Evolutionary conservation across 2,113 vertebrate species (phyloP).

Genomic region (Notechis scutatus): DNA sequence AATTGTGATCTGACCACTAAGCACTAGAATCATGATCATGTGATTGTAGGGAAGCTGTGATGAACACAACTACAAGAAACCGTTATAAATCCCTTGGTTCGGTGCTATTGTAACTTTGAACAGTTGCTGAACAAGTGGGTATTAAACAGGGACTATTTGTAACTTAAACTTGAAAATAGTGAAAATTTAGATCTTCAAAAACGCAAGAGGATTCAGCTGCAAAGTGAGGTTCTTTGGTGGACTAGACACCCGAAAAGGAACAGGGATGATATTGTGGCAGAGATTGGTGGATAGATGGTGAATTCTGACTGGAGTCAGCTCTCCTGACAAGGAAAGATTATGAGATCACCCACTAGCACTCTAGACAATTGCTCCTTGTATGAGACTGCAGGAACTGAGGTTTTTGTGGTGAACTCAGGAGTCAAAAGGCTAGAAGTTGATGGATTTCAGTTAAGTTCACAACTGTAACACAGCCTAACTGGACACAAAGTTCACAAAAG

Average conservation of each 20-base stretch:
- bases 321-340: background rate
- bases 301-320: background rate
- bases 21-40: background rate
- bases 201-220: background rate
- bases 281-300: background rate
- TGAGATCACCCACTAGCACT: background rate
- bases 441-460: background rate
- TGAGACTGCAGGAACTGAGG: background rate
- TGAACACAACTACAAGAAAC: background rate
- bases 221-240: background rate
- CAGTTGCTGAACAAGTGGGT: background rate
- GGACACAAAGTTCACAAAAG: background rate
- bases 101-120: background rate
- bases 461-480: background rate
- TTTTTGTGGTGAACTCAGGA: background rate
- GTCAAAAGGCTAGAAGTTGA: background rate
- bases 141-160: background rate
- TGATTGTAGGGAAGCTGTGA: background rate
- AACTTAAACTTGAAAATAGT: background rate
- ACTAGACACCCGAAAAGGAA: background rate
- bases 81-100: background rate
- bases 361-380: background rate
- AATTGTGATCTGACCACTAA: background rate
- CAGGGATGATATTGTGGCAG: background rate
- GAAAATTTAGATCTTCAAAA: background rate